A percentile compares a stretch with the other conserved stretches of the same genome.
Conservation (phyloP, 2,113 vertebrate species). For the Percina caprodes region DNA sequence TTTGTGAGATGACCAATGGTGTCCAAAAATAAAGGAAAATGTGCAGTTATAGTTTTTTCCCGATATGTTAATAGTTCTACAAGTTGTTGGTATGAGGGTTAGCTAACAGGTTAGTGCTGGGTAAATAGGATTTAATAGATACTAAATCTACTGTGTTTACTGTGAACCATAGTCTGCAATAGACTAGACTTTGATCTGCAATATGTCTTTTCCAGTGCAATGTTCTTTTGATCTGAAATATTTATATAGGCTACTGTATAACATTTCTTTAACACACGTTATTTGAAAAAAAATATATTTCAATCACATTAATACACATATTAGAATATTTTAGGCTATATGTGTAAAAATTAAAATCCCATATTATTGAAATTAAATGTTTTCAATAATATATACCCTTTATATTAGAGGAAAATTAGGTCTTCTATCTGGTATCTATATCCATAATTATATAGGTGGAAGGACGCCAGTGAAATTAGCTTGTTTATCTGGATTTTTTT, state of each 20-base stretch:
- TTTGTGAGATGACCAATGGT: neutral
- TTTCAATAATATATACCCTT: neutral
- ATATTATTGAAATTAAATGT: neutral
- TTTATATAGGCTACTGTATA: too few relatives aligned
- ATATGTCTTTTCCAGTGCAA: neutral
- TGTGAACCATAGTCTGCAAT: neutral
- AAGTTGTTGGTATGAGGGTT: too few relatives aligned
- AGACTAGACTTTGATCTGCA: neutral
- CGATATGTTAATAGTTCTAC: neutral
- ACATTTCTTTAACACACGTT: too few relatives aligned
- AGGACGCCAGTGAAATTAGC: neutral
- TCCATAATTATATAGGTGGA: neutral
- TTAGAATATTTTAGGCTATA: too few relatives aligned
- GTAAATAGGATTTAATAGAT: too few relatives aligned
- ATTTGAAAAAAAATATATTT: neutral
- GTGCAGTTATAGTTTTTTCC: neutral
- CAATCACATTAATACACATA: neutral
- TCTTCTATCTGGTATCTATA: neutral
- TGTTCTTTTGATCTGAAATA: too few relatives aligned
- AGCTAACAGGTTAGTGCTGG: too few relatives aligned
- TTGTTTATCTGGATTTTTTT: neutral
- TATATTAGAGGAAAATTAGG: fast-evolving
- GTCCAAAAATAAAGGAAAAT: neutral
- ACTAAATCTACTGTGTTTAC: neutral
- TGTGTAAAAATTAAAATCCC: neutral